Percentiles rank a stretch among this genome's conserved stretches.
Evolutionary conservation across 30 jellyfish, hydroid and myxozoan genomes (phyloP).

Genomic region (Cassiopea xamachana): DNA sequence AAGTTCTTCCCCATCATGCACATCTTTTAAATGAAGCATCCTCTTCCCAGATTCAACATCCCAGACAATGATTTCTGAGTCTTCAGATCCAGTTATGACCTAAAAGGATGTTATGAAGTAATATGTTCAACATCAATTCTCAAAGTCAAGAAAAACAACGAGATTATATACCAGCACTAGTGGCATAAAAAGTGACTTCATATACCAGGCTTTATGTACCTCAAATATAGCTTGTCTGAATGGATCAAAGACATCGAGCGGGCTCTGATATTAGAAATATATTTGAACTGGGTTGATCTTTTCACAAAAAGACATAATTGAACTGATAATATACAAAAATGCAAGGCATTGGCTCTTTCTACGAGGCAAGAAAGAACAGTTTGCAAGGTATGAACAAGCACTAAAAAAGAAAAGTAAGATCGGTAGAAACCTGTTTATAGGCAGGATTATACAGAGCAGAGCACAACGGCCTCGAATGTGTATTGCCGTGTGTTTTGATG

Average conservation of each 20-base stretch:
- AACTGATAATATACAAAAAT: too few species aligned
- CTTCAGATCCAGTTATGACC: constrained; percentile 78
- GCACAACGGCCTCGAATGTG: constrained; percentile 64
- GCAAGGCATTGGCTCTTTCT: not conserved
- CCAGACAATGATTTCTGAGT: constrained; percentile 63
- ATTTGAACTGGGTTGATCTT: too few species aligned
- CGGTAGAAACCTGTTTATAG: constrained; percentile 42
- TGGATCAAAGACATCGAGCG: too few species aligned
- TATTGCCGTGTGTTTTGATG: constrained; percentile 17
- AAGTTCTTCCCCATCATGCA: constrained; percentile 67
- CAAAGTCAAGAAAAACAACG: too few species aligned
- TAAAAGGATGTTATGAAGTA: not conserved
- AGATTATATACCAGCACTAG: not conserved
- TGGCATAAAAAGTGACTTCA: not conserved
- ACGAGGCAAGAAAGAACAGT: not conserved
- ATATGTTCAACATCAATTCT: not conserved
- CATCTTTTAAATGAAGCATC: constrained; percentile 48
- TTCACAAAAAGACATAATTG: too few species aligned
- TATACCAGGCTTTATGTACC: not conserved
- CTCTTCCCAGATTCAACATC: constrained; percentile 65
- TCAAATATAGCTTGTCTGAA: too few species aligned
- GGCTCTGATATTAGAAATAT: too few species aligned
- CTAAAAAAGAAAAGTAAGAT: too few species aligned
- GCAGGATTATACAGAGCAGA: constrained; percentile 59
- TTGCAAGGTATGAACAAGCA: not conserved